Evolutionary conservation across 2,888 invertebrate genomes (phyloP), one percentile per base, ranked within the genome.

Genomic region (Hypena proboscidalis): DNA sequence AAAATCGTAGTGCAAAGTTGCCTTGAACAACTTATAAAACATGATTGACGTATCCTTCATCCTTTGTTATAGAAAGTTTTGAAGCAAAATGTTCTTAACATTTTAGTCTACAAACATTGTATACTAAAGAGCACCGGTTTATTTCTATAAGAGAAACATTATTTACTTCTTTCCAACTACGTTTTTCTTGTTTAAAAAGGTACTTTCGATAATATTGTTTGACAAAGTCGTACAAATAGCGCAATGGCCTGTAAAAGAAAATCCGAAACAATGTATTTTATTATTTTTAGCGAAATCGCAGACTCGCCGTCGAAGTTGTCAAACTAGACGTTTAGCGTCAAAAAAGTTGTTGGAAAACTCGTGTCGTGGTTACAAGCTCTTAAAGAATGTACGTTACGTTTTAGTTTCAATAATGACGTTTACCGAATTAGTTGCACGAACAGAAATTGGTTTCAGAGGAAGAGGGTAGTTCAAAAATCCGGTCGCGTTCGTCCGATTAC

Each of bases 401-500:
- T 58, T 34, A 34, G 49, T 63, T 63, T 66, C 52, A 69, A 69
- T 66, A 60, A 58, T 52, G 54, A 29, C 45, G 46, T 51, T 46
- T 29, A 43, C 54, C 40, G 43, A 63, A 65, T 67, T 69, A 69
- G 40, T 50, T 54, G 54, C 58, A 57, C 42, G 55, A 70, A 69
- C 64, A n/a, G 56, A 40, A 43, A 62, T 56, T 40, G 55, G 36
- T 62, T 62, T 42, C 37, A 19, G 39, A 36, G 34, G 40, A 58
- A 47, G 43, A 30, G 45, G 49, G 32, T 32, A 37, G 26, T 43
- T 71, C 51, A 59, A 58, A 67, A 83, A 65, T 66, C 75, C 50
- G 54, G 69, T 73, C 80, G 75, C 80, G 81, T 84, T 59, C 67
- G 54, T 58, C 64, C 77, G 74, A 82, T 85, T 80, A 80, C 74